Base-by-base conservation (phyloP, 2,888 invertebrate genomes). In the Clistopyga incitator region DNA sequence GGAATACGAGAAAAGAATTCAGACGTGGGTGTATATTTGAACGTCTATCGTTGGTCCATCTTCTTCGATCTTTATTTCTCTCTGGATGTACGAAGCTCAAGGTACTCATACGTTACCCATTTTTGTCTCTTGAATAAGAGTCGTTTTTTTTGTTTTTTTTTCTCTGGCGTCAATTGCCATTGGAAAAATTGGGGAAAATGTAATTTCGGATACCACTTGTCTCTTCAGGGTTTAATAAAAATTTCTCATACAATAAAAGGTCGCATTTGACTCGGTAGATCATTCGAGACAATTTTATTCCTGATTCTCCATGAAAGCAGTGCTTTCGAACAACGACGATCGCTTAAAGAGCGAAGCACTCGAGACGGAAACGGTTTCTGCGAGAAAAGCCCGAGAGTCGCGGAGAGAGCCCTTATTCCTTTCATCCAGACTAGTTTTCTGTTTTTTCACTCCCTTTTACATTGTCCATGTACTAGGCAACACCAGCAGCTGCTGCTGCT, bases 251-350 rank as follows among this genome's bases (percentile, higher is more conserved):
- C 3, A 18, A 29, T 18, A 2, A 47, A 59, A 34, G 10, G 20
- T 20, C 4, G 47, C 34, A 47, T 47, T 59, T 13, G 20, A 50
- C 15, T 47, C 18, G 20, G 13, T 23, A 20, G 13, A 20, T 64
- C 38, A 18, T 38, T 3, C 38, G 18, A n/a, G n/a, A 50, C 67
- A 59, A 45, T 68, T 38, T 20, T 59, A 38, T 18, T 45, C 72
- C 23, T 38, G 11, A 23, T 77, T 64, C 20, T 18, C 42, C 61
- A 23, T 54, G 42, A 81, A 75, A 76, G 65, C 56, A n/a, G 71
- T 77, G 64, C 70, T 74, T 47, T 25, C 68, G 64, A 71, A 76
- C 75, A 80, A 68, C 54, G 81, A 72, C 81, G 82, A 85, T 86
- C 82, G 84, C 83, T 86, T 75, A 78, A 50, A 15, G 64, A 56